Evolutionary conservation across 2,888 invertebrate species (phyloP).

Genomic region (Notocelia uddmanniana): DNA sequence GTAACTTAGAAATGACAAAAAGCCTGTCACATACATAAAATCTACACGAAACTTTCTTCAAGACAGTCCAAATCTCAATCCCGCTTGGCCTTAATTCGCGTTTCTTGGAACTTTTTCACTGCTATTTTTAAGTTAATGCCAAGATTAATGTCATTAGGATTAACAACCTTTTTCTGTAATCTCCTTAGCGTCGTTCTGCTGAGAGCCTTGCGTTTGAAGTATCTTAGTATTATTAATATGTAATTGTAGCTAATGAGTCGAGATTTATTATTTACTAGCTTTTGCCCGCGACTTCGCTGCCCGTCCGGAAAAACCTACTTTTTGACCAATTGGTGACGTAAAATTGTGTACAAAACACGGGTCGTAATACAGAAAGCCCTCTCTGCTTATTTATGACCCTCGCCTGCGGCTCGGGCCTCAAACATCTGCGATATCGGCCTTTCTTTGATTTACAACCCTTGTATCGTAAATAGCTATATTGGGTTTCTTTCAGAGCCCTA

Average conservation of each 20-base stretch:
- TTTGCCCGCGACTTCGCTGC: too few species aligned
- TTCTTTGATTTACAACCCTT: too few species aligned
- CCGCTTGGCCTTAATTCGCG: constrained; percentile 1
- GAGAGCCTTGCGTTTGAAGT: constrained; percentile 22
- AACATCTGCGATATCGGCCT: too few species aligned
- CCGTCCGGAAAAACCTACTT: too few species aligned
- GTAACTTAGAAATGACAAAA: not conserved
- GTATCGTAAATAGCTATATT: too few species aligned
- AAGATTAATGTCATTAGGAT: constrained; percentile 44
- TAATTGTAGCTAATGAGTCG: not conserved
- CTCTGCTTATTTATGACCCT: too few species aligned
- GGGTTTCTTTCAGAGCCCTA: too few species aligned
- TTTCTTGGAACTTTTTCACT: constrained; percentile 21
- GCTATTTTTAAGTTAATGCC: constrained; percentile 38
- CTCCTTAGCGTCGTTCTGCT: constrained; percentile 17
- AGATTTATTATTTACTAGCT: not conserved
- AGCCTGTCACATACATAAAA: not conserved
- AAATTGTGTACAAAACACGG: too few species aligned
- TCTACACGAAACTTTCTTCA: not conserved
- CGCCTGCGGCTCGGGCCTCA: too few species aligned
- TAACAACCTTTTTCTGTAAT: constrained; percentile 43
- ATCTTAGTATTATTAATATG: not conserved
- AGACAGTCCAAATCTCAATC: constrained; percentile 11
- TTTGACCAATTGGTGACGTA: too few species aligned
- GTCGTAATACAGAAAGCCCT: too few species aligned